These are phyloP conservation scores for Clistopyga incitator DNA, from an alignment of 2,888 invertebrate genomes.

Conservation along the genomic window DNA sequence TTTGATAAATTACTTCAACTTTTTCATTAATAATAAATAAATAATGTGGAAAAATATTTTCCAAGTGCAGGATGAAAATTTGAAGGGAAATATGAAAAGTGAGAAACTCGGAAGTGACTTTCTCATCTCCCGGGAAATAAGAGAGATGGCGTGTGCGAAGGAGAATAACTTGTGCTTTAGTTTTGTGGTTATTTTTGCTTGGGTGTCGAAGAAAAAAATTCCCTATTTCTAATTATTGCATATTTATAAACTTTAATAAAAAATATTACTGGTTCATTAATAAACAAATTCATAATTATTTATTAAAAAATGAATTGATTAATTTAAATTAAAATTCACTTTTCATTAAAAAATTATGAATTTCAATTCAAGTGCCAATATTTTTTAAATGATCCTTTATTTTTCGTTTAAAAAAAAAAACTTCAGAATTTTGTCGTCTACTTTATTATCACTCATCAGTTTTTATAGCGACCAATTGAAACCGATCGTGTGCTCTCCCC, in stretches of 20 bases:
- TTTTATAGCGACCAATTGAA: neutral
- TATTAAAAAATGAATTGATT: neutral
- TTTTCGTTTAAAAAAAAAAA: too few species aligned
- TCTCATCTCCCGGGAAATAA: conserved; percentile 3
- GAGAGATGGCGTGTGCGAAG: neutral
- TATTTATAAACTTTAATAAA: too few species aligned
- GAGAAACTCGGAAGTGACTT: neutral
- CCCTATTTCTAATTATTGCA: neutral
- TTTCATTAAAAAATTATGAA: too few species aligned
- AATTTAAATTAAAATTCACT: too few species aligned
- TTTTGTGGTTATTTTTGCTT: neutral
- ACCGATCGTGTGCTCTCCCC: conserved; percentile 16
- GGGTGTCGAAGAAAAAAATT: neutral
- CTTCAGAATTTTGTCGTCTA: neutral
- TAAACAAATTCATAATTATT: neutral
- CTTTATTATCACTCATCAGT: neutral
- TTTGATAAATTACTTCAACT: too few species aligned
- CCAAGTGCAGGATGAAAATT: neutral
- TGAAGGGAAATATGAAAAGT: neutral
- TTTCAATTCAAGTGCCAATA: too few species aligned
- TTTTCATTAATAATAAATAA: too few species aligned
- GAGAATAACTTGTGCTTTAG: neutral
- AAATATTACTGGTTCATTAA: too few species aligned
- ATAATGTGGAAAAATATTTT: too few species aligned
- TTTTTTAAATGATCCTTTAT: too few species aligned